A percentile compares a stretch with the other conserved stretches of the same genome.
phyloP scores from a whole-genome alignment of 2,888 invertebrate species.

The Vanessa cardui region DNA sequence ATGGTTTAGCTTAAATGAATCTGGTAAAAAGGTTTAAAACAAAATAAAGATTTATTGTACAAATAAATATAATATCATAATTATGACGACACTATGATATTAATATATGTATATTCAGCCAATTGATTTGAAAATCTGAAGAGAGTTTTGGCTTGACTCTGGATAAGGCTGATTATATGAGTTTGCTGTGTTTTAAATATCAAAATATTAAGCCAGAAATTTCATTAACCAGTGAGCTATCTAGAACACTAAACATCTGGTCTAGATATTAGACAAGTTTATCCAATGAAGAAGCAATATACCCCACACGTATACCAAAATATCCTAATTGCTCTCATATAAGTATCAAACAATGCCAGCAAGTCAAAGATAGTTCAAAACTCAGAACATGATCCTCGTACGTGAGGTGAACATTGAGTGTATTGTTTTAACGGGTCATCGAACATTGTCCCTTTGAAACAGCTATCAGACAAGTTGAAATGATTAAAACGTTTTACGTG shows the following conservation, averaged over 20 bases:
- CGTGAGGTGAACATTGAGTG: conserved; percentile 5
- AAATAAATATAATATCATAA: too few species aligned
- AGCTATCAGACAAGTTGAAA: conserved; percentile 3
- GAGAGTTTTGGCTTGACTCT: too few species aligned
- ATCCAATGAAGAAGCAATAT: neutral
- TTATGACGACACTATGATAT: too few species aligned
- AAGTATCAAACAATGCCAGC: neutral
- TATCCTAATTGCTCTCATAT: neutral
- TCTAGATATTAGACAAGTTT: conserved; percentile 3
- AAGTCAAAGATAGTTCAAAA: conserved; percentile 5
- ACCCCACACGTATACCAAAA: neutral
- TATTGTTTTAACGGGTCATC: conserved; percentile 2
- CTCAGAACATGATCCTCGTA: conserved; percentile 12
- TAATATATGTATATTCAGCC: too few species aligned
- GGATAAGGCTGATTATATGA: too few species aligned
- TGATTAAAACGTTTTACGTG: conserved; percentile 1
- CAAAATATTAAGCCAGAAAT: neutral
- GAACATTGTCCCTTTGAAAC: conserved; percentile 1
- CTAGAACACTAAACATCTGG: neutral
- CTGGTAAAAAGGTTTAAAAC: too few species aligned
- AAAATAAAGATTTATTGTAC: too few species aligned
- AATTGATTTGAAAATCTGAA: too few species aligned
- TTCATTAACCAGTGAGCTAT: neutral
- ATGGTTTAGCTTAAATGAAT: too few species aligned
- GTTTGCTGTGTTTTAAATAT: neutral